Conservation (phyloP, 2,888 invertebrate species). For the Callyntrura sp. region DNA sequence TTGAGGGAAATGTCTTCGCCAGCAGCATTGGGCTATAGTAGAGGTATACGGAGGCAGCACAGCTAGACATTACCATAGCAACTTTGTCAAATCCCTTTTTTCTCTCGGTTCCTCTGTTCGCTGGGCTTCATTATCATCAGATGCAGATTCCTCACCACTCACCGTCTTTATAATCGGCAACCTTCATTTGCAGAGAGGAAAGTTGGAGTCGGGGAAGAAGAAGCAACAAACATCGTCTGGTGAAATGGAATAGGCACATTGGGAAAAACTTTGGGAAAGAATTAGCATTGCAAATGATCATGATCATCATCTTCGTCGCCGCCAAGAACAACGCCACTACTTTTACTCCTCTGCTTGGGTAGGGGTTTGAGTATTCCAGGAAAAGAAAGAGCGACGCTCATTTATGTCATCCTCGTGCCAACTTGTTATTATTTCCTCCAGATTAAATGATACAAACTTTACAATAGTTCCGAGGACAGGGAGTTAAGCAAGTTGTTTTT, state of each 20-base stretch:
- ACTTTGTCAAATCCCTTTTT: not conserved
- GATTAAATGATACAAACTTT: conserved; percentile 5
- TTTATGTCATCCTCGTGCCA: conserved; percentile 5
- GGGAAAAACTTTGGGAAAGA: conserved; percentile 37
- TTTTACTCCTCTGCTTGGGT: not conserved
- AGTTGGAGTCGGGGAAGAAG: not conserved
- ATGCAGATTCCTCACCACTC: not conserved
- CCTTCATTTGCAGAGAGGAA: not conserved
- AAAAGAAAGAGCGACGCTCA: not conserved
- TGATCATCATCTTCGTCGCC: not conserved
- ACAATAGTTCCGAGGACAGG: not conserved
- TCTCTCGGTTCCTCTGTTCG: not conserved
- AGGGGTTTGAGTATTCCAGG: not conserved
- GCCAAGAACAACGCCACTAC: not conserved
- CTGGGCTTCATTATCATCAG: not conserved
- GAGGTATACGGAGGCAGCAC: not conserved
- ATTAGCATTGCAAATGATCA: conserved; percentile 58
- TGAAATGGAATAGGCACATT: not conserved
- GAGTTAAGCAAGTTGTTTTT: not conserved
- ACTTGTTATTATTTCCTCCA: conserved; percentile 5
- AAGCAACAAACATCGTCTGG: not conserved
- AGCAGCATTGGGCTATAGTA: not conserved
- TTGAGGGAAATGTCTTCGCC: not conserved
- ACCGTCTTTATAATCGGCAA: not conserved
- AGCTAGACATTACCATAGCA: not conserved